Conservation (phyloP, 2,888 invertebrate genomes). For the Tetropium fuscum region DNA sequence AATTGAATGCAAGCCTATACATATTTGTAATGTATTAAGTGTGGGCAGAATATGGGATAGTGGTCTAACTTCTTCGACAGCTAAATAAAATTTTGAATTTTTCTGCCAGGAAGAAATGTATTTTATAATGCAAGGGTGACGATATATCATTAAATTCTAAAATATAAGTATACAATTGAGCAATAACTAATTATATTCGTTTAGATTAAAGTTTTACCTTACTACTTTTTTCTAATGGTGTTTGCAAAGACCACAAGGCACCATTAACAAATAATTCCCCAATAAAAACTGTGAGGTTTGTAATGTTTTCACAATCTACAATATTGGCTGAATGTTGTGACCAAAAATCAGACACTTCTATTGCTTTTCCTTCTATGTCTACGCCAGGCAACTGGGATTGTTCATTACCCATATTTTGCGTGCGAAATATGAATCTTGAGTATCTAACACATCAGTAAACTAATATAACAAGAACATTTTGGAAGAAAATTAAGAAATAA, state of each 20-base stretch:
- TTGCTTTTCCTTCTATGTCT: slow-evolving; percentile 79
- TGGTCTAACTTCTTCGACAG: slow-evolving; percentile 86
- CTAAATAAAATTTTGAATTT: slow-evolving; percentile 79
- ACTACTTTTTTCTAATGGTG: slow-evolving; percentile 81
- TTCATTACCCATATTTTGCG: slow-evolving; percentile 83
- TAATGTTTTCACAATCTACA: slow-evolving; percentile 70
- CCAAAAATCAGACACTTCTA: slow-evolving; percentile 86
- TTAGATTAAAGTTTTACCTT: slow-evolving; percentile 69
- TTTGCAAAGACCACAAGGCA: slow-evolving; percentile 73
- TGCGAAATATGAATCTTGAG: no score
- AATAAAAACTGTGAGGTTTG: slow-evolving; percentile 79
- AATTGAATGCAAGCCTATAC: slow-evolving; percentile 85
- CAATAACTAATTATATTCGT: background rate
- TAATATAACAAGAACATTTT: no score
- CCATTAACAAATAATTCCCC: slow-evolving; percentile 77
- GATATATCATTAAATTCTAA: slow-evolving; percentile 86
- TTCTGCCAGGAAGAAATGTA: slow-evolving; percentile 86
- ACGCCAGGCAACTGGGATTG: slow-evolving; percentile 78
- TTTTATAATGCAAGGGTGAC: slow-evolving; percentile 88
- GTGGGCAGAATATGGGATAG: slow-evolving; percentile 74
- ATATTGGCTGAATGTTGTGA: slow-evolving; percentile 75
- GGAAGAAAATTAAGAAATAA: no score
- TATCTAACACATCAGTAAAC: no score
- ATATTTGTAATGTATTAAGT: slow-evolving; percentile 83
- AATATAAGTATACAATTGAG: slow-evolving; percentile 53